Conservation (phyloP, 37 sponge, comb jelly and placozoan species). For the Ephydatia muelleri region DNA sequence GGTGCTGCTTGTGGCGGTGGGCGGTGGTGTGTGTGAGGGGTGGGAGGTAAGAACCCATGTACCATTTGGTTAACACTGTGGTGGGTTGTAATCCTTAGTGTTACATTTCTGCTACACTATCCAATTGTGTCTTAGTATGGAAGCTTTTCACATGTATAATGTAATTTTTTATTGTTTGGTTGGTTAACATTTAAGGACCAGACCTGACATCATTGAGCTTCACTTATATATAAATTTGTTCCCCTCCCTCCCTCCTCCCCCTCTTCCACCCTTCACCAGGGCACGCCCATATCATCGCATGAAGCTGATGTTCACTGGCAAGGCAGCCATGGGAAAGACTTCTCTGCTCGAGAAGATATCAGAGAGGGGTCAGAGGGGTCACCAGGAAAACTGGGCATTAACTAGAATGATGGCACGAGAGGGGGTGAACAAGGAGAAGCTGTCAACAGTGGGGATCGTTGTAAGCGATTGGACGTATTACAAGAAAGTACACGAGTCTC, state of each 20-base stretch:
- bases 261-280: conserved; percentile 15
- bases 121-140: too few relatives aligned
- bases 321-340: conserved; percentile 79
- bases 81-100: too few relatives aligned
- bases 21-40: too few relatives aligned
- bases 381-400: conserved; percentile 55
- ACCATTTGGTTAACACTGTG: too few relatives aligned
- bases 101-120: too few relatives aligned
- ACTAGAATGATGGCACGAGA: conserved; percentile 20
- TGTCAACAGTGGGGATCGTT: conserved; percentile 78
- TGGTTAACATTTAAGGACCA: too few relatives aligned
- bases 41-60: too few relatives aligned
- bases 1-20: too few relatives aligned
- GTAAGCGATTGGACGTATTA: conserved; percentile 85
- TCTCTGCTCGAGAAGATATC: conserved; percentile 66
- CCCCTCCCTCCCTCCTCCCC: background rate
- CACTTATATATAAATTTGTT: too few relatives aligned
- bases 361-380: conserved; percentile 67
- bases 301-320: conserved; percentile 90
- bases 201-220: too few relatives aligned
- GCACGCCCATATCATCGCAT: conserved; percentile 89
- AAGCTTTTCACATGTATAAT: too few relatives aligned
- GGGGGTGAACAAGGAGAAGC: conserved; percentile 16
- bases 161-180: too few relatives aligned
- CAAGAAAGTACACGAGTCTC: conserved; percentile 44